Evolutionary conservation across 2,113 vertebrate species (phyloP), one percentile per base, ranked within the genome.

Genomic region (Poecilia latipinna): DNA sequence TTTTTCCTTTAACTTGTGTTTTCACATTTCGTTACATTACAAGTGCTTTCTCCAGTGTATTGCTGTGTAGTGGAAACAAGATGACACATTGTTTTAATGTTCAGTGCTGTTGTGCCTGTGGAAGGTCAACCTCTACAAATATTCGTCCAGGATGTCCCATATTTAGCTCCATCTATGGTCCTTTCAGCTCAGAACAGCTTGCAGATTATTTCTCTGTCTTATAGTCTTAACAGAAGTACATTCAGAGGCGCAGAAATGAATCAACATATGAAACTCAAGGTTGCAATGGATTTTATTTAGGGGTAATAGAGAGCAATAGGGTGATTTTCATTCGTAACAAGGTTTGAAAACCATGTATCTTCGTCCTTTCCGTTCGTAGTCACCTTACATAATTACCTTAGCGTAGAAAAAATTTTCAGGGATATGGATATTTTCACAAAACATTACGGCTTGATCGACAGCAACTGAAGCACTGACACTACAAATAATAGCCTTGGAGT

Each of bases 401-500:
- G 17, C 17, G 0, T 48, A 17, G n/a, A 48, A 1, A 1, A 6
- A 48, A 48, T 17, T 6, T 15, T 8, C 17, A 54, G 51, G 19
- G 22, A 10, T 3, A n/a, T 54, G 22, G 7, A 54, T 24, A 54
- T 24, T 8, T 54, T 22, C 8, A 8, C 51, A 54, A n/a, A 24
- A 54, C 51, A 74, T 76, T 89, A 79, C 71, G 78, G 64, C n/a
- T 29, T 13, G 28, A 42, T 75, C 75, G 84, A 86, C 86, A 88
- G 78, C 84, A 79, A 61, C 86, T 76, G 39, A 84, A 79, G 80
- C 72, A 64, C 48, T 74, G 3, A 19, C 66, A 82, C 72, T 61
- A 87, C 31, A 66, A 81, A 86, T 68, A 81, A 84, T 67, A 75
- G 33, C 28, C n/a, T 74, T 74, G 72, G 57, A 76, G 68, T 77